A percentile compares a stretch with the other conserved stretches of the same genome.
Evolutionary conservation across 2,113 vertebrate species (phyloP).

Genomic region (Tachycineta bicolor): DNA sequence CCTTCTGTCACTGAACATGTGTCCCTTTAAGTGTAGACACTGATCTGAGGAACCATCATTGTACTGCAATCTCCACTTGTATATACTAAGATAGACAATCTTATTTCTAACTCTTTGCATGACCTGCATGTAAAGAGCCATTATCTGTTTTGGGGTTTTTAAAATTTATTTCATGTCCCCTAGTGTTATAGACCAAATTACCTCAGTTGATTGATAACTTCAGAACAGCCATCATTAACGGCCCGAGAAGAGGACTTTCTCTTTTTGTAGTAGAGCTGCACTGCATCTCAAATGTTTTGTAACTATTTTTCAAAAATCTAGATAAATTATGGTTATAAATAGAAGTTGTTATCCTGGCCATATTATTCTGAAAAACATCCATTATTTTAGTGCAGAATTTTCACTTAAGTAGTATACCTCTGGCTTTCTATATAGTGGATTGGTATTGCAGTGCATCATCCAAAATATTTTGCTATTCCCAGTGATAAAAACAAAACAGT

Average conservation of each 20-base stretch:
- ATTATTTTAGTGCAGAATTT: background rate
- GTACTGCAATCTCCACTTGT: background rate
- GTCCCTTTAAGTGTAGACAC: background rate
- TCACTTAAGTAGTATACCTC: background rate
- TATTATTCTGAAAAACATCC: background rate
- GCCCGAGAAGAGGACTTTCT: background rate
- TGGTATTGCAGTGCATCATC: background rate
- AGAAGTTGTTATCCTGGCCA: background rate
- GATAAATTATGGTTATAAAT: background rate
- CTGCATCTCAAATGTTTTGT: background rate
- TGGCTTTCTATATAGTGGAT: background rate
- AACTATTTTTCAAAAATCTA: background rate
- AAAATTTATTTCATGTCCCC: background rate
- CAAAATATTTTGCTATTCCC: background rate
- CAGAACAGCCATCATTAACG: background rate
- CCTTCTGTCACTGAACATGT: background rate
- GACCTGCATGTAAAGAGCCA: background rate
- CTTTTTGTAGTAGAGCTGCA: background rate
- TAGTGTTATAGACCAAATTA: background rate
- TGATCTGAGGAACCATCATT: background rate
- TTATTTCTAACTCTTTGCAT: background rate
- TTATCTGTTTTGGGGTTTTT: background rate
- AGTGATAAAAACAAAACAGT: background rate
- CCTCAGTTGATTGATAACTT: background rate
- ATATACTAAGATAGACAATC: background rate